Evolutionary conservation across 2,797 vertebrate species (phyloP).

Genomic region (Aplochiton taeniatus): DNA sequence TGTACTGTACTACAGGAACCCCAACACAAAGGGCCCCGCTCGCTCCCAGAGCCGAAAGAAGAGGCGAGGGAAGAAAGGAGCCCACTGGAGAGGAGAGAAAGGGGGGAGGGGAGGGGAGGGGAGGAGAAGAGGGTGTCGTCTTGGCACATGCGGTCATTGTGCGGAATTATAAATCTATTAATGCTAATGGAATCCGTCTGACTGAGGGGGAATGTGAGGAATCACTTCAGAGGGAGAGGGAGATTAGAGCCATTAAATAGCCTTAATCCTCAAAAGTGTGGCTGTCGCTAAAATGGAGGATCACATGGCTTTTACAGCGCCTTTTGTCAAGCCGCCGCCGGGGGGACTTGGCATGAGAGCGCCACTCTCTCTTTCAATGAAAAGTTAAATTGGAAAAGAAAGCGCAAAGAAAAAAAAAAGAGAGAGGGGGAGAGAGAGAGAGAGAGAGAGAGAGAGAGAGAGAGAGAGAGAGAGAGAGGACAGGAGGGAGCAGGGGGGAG

Average conservation of each 20-base stretch:
- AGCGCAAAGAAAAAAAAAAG: constrained; percentile 64
- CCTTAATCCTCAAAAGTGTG: constrained; percentile 92
- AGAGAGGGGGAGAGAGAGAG: constrained; percentile 48
- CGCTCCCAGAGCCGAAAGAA: constrained; percentile 32
- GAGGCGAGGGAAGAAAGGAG: constrained; percentile 25
- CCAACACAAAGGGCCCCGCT: constrained; percentile 50
- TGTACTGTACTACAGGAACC: constrained; percentile 29
- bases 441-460: constrained; percentile 43
- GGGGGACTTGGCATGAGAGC: constrained; percentile 81
- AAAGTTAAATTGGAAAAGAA: constrained; percentile 86
- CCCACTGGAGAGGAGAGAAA: constrained; percentile 25
- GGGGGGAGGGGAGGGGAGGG: constrained; percentile 21
- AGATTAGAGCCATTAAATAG: constrained; percentile 96
- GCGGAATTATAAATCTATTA: constrained; percentile 60
- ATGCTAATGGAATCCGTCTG: constrained; percentile 77
- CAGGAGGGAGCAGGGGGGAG: constrained; percentile 9
- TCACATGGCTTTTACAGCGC: constrained; percentile 86
- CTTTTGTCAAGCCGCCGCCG: constrained; percentile 80
- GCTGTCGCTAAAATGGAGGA: constrained; percentile 87
- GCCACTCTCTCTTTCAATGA: constrained; percentile 83
- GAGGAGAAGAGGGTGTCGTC: constrained; percentile 9
- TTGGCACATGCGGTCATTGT: constrained; percentile 62
- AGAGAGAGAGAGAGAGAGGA: constrained; percentile 23
- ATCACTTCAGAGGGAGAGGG: constrained; percentile 82
- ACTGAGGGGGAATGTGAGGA: constrained; percentile 79